A percentile compares a stretch with the other conserved stretches of the same genome.
Evolutionary conservation across 1,140 invertebrate genomes (phyloP).

Genomic region (Temnothorax curvispinosus): DNA sequence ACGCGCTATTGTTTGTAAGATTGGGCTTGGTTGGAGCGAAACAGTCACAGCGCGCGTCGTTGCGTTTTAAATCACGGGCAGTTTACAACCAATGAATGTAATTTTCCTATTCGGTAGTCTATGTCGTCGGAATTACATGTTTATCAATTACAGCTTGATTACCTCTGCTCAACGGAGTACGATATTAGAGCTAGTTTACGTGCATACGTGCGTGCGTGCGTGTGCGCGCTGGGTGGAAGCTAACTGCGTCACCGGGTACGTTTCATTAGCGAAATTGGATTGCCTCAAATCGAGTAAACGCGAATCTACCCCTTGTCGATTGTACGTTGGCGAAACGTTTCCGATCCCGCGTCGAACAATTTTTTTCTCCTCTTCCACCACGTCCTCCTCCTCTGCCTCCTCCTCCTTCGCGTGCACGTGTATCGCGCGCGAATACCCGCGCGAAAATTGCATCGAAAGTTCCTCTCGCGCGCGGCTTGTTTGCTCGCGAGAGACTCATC

Average conservation of each 20-base stretch:
- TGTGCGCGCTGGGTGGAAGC: slow-evolving; percentile 32
- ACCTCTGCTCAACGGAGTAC: slow-evolving; percentile 52
- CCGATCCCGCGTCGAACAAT: slow-evolving; percentile 57
- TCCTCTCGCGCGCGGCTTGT: slow-evolving; percentile 54
- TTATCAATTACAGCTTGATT: slow-evolving; percentile 75
- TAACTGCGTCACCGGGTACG: slow-evolving; percentile 64
- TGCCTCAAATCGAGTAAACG: slow-evolving; percentile 71
- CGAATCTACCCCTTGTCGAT: slow-evolving; percentile 67
- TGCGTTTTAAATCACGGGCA: slow-evolving; percentile 49
- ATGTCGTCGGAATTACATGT: slow-evolving; percentile 68
- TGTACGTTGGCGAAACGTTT: slow-evolving; percentile 64
- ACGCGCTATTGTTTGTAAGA: background rate
- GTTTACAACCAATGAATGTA: slow-evolving; percentile 47
- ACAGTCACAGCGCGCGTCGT: slow-evolving; percentile 15
- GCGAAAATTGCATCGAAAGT: slow-evolving; percentile 64
- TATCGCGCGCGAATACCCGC: slow-evolving; percentile 65
- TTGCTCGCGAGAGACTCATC: slow-evolving; percentile 48
- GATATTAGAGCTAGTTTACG: slow-evolving; percentile 53
- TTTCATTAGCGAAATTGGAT: slow-evolving; percentile 75
- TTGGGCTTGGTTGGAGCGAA: background rate
- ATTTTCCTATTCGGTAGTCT: slow-evolving; percentile 57
- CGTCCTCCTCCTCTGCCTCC: background rate
- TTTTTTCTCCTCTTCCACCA: slow-evolving; percentile 22
- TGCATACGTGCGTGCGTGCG: slow-evolving; percentile 22
- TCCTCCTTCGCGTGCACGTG: slow-evolving; percentile 15